Percentiles rank a stretch among this genome's conserved stretches.
phyloP scores from a whole-genome alignment of 2,113 vertebrate species.

The Todiramphus chloris region DNA sequence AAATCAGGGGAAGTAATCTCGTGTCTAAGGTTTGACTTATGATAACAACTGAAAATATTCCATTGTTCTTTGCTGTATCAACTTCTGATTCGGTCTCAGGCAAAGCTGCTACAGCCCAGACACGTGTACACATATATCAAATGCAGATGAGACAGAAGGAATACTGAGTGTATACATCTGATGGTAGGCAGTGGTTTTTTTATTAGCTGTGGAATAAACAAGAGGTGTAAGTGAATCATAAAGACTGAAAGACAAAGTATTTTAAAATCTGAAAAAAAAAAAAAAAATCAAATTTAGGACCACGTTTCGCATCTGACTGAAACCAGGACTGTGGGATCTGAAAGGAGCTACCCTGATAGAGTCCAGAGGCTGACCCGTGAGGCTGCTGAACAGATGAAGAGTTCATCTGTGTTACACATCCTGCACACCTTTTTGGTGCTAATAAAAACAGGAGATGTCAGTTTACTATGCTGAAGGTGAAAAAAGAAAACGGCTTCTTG shows the following conservation, averaged over 20 bases:
- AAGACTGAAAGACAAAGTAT: background rate
- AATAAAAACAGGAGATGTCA: background rate
- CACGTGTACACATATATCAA: background rate
- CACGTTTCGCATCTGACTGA: background rate
- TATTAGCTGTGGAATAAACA: background rate
- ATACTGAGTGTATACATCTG: background rate
- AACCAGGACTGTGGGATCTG: background rate
- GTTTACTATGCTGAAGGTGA: background rate
- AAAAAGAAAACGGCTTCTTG: background rate
- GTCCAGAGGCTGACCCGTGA: background rate
- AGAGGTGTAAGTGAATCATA: background rate
- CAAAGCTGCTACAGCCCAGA: background rate
- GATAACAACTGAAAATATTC: background rate
- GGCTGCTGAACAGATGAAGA: background rate
- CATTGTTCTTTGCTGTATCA: background rate
- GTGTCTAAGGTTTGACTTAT: background rate
- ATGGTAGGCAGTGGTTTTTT: background rate
- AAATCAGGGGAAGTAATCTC: background rate
- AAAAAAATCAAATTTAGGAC: background rate
- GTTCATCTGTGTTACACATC: background rate
- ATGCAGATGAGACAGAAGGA: background rate
- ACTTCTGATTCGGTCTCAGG: background rate
- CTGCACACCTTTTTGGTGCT: background rate
- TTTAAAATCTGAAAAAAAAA: background rate
- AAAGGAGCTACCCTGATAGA: background rate